phyloP scores from a whole-genome alignment of 2,888 invertebrate genomes.

The Ganaspis brasiliensis region DNA sequence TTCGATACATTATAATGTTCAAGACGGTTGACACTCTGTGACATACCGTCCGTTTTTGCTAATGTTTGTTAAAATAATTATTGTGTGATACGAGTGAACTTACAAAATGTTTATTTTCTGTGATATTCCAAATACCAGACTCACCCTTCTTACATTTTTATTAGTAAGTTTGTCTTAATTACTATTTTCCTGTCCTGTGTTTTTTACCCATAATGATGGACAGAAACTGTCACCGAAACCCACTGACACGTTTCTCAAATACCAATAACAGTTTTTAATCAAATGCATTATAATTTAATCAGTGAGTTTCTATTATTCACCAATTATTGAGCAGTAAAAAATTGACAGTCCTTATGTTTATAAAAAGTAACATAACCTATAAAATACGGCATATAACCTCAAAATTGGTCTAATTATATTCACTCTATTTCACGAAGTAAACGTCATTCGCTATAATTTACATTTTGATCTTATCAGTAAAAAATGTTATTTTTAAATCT shows the following conservation, averaged over 20 bases:
- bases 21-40: conserved; percentile 50
- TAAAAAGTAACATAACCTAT: conserved; percentile 51
- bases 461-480: background rate
- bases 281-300: background rate
- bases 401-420: conserved; percentile 24
- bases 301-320: background rate
- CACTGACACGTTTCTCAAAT: conserved; percentile 61
- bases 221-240: conserved; percentile 45
- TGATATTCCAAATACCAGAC: conserved; percentile 73
- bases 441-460: conserved; percentile 1
- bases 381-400: conserved; percentile 51
- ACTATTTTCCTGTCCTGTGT: background rate
- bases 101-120: conserved; percentile 75
- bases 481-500: background rate
- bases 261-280: background rate
- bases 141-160: conserved; percentile 75
- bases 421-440: background rate
- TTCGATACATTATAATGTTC: conserved; percentile 47
- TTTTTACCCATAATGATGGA: background rate
- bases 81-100: conserved; percentile 71
- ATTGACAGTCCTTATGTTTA: conserved; percentile 5
- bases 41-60: conserved; percentile 61
- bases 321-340: background rate
- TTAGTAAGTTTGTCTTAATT: conserved; percentile 74
- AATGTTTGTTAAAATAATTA: conserved; percentile 68